Evolutionary conservation across 2,113 vertebrate genomes (phyloP).

Genomic region (Pelecanus crispus): DNA sequence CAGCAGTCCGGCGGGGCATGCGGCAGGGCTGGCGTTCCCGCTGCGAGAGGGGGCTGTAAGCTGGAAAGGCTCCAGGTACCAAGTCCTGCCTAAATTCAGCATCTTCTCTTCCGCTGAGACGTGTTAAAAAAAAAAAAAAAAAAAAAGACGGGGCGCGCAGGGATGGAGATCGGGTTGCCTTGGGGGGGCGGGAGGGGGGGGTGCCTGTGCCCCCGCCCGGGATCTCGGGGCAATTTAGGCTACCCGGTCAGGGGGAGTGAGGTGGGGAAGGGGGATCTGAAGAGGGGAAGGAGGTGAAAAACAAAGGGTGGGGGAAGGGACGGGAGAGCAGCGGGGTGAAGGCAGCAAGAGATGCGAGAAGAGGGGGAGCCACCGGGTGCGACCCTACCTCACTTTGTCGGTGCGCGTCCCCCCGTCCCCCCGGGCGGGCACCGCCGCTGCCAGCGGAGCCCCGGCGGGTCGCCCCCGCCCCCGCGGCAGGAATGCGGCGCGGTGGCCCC

Average conservation of each 20-base stretch:
- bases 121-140: background rate
- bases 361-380: background rate
- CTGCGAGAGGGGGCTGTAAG: background rate
- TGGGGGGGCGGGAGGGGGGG: too few relatives aligned
- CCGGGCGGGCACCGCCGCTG: background rate
- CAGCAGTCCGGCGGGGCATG: background rate
- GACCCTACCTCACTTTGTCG: background rate
- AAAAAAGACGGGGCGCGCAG: background rate
- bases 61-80: slow-evolving; percentile 46
- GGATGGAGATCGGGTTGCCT: background rate
- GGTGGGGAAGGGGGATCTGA: background rate
- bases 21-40: background rate
- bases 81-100: slow-evolving; percentile 21
- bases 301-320: slow-evolving; percentile 6
- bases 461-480: slow-evolving; percentile 70
- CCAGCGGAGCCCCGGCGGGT: slow-evolving; percentile 1
- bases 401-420: background rate
- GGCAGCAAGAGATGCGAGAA: background rate
- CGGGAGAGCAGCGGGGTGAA: background rate
- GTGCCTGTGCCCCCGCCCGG: background rate
- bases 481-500: slow-evolving; percentile 70
- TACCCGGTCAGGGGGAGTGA: background rate
- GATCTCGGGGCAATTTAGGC: background rate
- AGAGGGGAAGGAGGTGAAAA: background rate
- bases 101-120: background rate